Base-by-base conservation (phyloP, 2,797 vertebrate genomes). In the Eurystomus glaucurus region DNA sequence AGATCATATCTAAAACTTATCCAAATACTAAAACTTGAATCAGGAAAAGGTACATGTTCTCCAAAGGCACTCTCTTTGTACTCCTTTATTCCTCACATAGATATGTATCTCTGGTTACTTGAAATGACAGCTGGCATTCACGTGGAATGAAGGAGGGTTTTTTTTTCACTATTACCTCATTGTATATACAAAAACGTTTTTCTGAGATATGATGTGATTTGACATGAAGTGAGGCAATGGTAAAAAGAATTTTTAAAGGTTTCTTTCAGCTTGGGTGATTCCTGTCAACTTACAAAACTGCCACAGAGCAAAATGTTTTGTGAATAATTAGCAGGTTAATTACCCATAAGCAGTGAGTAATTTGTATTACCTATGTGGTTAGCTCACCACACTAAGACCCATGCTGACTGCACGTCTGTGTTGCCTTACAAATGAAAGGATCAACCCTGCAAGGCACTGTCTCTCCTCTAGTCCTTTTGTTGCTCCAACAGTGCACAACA, bases 251-350 rank as follows among this genome's bases (percentile, higher is more conserved):
- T 87, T 93, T 96, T 96, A 89, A 82, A 89, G 66, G 55, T 91
- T 94, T 92, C 77, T 80, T 97, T 97, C 95, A 96, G 97, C 92
- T 95, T 94, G 90, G 52, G 62, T 96, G 93, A 96, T 87, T 97
- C 91, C 94, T 97, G 95, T 96, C 96, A 96, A 39, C 25, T 96
- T 92, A 91, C 0, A 5, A 94, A 95, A 82, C 64, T 13, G 0
- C 74, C 60, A 91, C 22, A 64, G 66, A 92, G 85, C 90, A 95
- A 94, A 94, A 94, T 93, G 95, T 58, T 96, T 97, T 91, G 82
- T 88, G 95, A 91, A 92, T 97, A 97, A 96, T 97, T 97, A 97
- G 96, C 97, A 97, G 88, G 93, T 97, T 97, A 97, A 97, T 96
- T 97, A 97, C 58, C 76, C 92, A 95, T 94, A 86, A 96, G 71